phyloP scores from a whole-genome alignment of 2,888 invertebrate species.

The Aproaerema taeniolella region DNA sequence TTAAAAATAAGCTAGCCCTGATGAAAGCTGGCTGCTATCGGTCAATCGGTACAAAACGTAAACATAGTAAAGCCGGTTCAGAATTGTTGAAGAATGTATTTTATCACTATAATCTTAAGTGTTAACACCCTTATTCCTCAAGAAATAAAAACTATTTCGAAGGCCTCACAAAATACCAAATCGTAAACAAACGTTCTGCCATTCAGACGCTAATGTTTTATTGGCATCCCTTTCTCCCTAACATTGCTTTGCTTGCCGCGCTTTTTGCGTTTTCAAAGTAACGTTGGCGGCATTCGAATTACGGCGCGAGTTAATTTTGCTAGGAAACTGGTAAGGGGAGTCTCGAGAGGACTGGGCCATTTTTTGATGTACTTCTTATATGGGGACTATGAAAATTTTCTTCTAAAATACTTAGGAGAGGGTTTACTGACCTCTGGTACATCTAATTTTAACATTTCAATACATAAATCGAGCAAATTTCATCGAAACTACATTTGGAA shows the following conservation, averaged over 20 bases:
- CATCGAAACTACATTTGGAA: slow-evolving; percentile 50
- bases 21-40: no score
- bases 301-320: slow-evolving; percentile 69
- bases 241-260: slow-evolving; percentile 58
- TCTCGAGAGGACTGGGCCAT: slow-evolving; percentile 59
- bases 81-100: slow-evolving; percentile 44
- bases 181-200: slow-evolving; percentile 71
- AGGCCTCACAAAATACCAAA: slow-evolving; percentile 58
- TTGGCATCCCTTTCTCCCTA: slow-evolving; percentile 71
- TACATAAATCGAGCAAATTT: slow-evolving; percentile 42
- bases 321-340: slow-evolving; percentile 56
- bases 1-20: no score
- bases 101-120: slow-evolving; percentile 46
- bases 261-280: slow-evolving; percentile 66
- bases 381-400: slow-evolving; percentile 37
- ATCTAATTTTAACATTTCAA: slow-evolving; percentile 32
- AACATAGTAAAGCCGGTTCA: no score
- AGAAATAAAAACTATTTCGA: slow-evolving; percentile 68
- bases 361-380: slow-evolving; percentile 73
- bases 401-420: slow-evolving; percentile 37
- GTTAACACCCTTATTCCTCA: slow-evolving; percentile 55
- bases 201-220: slow-evolving; percentile 70
- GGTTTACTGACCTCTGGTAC: slow-evolving; percentile 25
- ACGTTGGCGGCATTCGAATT: slow-evolving; percentile 75
- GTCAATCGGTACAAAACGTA: no score